Evolutionary conservation across 2,888 invertebrate genomes (phyloP).

Genomic region (Pimpla rufipes): DNA sequence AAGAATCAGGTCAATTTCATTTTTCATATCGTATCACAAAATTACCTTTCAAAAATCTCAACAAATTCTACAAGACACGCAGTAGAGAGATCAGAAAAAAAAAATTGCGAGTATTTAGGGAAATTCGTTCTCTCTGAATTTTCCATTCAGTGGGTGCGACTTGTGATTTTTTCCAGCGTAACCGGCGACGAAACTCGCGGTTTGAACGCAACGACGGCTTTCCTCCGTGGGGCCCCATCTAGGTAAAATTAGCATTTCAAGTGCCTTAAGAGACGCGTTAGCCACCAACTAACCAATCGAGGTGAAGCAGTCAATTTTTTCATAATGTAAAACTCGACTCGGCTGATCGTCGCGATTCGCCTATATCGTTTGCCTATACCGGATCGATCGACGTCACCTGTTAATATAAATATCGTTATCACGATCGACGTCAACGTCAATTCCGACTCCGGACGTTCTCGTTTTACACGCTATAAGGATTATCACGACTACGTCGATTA

Average conservation of each 20-base stretch:
- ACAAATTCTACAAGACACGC: not conserved
- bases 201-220: constrained; percentile 71
- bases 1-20: not conserved
- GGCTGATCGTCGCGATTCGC: constrained; percentile 25
- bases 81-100: not conserved
- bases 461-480: constrained; percentile 36
- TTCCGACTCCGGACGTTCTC: constrained; percentile 22
- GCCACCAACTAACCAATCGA: constrained; percentile 74
- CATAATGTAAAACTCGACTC: no score
- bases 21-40: not conserved
- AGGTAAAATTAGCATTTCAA: constrained; percentile 81
- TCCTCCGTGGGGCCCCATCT: constrained; percentile 74
- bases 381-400: constrained; percentile 18
- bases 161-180: not conserved
- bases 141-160: constrained; percentile 68
- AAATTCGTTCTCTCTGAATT: not conserved
- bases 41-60: not conserved
- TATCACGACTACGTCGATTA: constrained; percentile 20
- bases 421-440: constrained; percentile 21
- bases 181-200: constrained; percentile 59
- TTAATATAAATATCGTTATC: constrained; percentile 36
- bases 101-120: not conserved
- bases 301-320: constrained; percentile 73
- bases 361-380: constrained; percentile 38
- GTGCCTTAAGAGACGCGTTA: constrained; percentile 80